Base-by-base conservation (phyloP, 2,888 invertebrate genomes). In the Octodonta nipae region DNA sequence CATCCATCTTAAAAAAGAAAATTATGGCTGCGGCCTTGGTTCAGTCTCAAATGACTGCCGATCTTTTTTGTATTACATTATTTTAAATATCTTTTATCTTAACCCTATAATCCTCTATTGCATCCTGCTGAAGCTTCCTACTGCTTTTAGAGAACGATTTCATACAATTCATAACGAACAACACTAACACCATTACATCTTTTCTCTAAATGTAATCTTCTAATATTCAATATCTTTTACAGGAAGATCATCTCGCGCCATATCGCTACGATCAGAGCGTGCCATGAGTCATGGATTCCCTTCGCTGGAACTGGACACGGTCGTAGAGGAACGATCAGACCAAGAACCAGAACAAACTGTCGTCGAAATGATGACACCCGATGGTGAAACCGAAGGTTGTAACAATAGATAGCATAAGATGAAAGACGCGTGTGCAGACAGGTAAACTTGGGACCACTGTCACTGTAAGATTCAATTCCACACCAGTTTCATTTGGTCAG, bases 271-370 rank as follows among this genome's bases (percentile, higher is more conserved):
- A 46, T 70, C 71, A 46, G 76, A 75, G 55, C 64, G 75, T 50
- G 70, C 78, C 30, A 68, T 79, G 46, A 79, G 79, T 22, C 67
- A 81, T 28, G 73, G 78, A n/a, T 78, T 79, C 50, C 79, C 83
- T 16, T 73, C 80, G 1, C 62, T 83, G 30, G 85, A 86, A 55
- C 67, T 86, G 45, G 85, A 84, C 57, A 85, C 85, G 0, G 86
- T 86, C 13, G 68, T 85, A 13, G 86, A 86, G 54, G 85, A 85
- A 52, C 71, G 80, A 37, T 84, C 83, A 8, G 85, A 85, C 55
- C 73, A 78, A 4, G 82, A 82, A 55, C 78, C 58, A 8, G 61
- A 61, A 40, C 58, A 55, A 12, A 61, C 61, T 8, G 54, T 56
- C 13, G 51, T 60, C 22, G 60, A 60, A 40, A 50, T 57, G 47